phyloP scores from a whole-genome alignment of 2,797 vertebrate species.

The Diglossa cyanea region DNA sequence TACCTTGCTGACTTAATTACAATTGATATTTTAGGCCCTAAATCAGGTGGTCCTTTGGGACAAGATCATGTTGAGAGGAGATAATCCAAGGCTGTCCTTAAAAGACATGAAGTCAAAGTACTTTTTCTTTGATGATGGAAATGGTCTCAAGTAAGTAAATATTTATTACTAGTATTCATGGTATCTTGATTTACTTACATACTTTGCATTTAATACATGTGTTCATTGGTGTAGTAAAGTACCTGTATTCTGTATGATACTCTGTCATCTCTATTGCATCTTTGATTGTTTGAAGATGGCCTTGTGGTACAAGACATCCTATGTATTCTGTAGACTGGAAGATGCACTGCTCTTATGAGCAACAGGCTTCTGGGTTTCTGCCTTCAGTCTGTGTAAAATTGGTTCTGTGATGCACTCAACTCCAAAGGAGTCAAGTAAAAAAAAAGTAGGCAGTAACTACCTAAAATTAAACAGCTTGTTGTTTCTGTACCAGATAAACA shows the following conservation, averaged over 20 bases:
- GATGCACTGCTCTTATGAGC: neutral
- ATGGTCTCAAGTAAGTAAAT: conserved; percentile 89
- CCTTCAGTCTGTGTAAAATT: neutral
- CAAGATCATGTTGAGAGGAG: conserved; percentile 93
- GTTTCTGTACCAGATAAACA: neutral
- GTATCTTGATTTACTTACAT: neutral
- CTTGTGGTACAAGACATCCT: neutral
- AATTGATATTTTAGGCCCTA: conserved; percentile 79
- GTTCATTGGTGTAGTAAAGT: neutral
- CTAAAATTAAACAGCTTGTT: neutral
- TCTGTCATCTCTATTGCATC: neutral
- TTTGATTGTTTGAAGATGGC: neutral
- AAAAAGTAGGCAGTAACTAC: neutral
- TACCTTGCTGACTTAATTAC: conserved; percentile 12
- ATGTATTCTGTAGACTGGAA: neutral
- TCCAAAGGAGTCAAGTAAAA: neutral
- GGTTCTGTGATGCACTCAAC: neutral
- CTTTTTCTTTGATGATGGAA: conserved; percentile 98
- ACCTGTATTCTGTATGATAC: neutral
- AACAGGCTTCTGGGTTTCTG: neutral
- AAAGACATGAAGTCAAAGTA: conserved; percentile 96
- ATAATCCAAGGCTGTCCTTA: conserved; percentile 88
- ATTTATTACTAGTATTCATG: neutral
- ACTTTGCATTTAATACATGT: neutral
- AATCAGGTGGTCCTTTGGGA: conserved; percentile 99